Conservation (phyloP, 2,797 vertebrate species). For the Tinamus major region DNA sequence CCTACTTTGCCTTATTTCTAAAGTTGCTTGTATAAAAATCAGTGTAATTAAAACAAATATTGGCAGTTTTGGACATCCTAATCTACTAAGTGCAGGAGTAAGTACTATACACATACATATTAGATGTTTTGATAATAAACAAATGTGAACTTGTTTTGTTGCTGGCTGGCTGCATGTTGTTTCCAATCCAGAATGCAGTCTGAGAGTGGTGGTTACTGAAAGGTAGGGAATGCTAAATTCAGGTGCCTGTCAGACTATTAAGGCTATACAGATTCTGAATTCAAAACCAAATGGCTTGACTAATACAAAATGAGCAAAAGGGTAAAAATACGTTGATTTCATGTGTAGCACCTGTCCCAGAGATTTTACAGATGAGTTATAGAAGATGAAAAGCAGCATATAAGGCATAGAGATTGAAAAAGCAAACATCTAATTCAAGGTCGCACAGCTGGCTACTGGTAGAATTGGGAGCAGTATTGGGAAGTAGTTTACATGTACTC, state of each 20-base stretch:
- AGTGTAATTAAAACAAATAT: background rate
- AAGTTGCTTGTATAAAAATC: background rate
- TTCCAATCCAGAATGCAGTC: background rate
- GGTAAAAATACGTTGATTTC: background rate
- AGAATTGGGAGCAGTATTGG: background rate
- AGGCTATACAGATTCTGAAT: background rate
- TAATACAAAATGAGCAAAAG: background rate
- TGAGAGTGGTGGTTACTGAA: background rate
- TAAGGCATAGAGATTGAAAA: too few relatives aligned
- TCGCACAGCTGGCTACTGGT: background rate
- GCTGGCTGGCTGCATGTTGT: accelerated
- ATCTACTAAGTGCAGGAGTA: background rate
- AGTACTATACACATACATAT: background rate
- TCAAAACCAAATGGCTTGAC: background rate
- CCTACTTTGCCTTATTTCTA: background rate
- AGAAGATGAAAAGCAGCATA: background rate
- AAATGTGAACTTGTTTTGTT: background rate
- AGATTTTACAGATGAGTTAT: background rate
- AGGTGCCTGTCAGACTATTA: background rate
- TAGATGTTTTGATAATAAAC: background rate
- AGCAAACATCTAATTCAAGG: background rate
- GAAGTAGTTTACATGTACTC: background rate
- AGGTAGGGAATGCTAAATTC: background rate
- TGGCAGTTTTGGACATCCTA: background rate
- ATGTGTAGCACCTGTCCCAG: background rate